phyloP scores from a whole-genome alignment of 2,797 vertebrate species.

The Pelodytes ibericus region DNA sequence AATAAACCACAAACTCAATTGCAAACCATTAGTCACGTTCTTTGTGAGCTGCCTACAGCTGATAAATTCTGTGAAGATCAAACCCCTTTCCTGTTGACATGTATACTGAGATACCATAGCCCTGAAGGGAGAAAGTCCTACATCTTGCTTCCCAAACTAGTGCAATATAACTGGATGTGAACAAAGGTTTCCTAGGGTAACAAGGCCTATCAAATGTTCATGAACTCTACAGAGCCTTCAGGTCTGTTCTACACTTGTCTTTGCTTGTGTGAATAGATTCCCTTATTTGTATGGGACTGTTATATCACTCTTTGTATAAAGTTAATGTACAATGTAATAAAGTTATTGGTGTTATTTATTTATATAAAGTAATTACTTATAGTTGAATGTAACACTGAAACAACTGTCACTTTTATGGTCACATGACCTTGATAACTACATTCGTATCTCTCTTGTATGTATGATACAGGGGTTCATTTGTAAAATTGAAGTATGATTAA shows the following conservation, averaged over 20 bases:
- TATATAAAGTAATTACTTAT: no score
- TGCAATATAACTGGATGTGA: neutral
- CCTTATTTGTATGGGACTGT: neutral
- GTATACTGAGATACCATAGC: neutral
- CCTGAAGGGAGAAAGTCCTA: neutral
- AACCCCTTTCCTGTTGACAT: neutral
- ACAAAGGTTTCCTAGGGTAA: neutral
- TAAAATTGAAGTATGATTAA: no score
- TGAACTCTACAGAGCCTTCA: slow-evolving; percentile 2
- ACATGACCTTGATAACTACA: no score
- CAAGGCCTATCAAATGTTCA: neutral
- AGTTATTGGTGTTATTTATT: no score
- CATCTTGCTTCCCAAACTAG: neutral
- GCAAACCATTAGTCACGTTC: no score
- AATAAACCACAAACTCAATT: no score
- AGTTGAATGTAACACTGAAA: no score
- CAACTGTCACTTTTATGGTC: no score
- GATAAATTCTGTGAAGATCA: neutral
- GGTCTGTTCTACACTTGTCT: neutral
- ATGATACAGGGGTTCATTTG: no score
- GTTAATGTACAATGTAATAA: slow-evolving; percentile 17
- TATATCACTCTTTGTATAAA: neutral
- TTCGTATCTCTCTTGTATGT: no score
- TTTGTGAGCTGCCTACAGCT: no score
- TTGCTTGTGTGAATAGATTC: slow-evolving; percentile 1